phyloP scores from a whole-genome alignment of 2,113 vertebrate genomes.

The Tychaedon coryphoeus region DNA sequence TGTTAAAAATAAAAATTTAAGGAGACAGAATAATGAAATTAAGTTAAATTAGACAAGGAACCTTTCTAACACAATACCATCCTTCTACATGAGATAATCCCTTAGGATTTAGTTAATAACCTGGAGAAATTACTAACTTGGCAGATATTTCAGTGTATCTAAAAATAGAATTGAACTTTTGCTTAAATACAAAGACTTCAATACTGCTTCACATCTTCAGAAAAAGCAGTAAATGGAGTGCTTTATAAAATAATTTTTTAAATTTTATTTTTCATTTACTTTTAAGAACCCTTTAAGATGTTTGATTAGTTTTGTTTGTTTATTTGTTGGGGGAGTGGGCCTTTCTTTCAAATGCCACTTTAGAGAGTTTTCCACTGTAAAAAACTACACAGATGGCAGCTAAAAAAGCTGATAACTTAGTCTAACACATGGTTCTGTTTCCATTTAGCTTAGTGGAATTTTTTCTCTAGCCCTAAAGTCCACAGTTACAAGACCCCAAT shows the following conservation, averaged over 20 bases:
- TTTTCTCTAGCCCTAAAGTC: neutral
- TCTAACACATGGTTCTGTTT: neutral
- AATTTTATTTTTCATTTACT: neutral
- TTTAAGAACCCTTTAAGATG: neutral
- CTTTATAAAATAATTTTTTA: neutral
- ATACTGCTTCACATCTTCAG: neutral
- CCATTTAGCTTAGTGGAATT: neutral
- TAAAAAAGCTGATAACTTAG: neutral
- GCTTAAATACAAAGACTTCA: neutral
- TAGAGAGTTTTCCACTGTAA: neutral
- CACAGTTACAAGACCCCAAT: neutral
- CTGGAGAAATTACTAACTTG: neutral
- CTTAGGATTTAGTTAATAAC: neutral
- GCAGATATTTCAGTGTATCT: neutral
- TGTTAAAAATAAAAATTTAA: neutral
- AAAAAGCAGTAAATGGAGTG: neutral
- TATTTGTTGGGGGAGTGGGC: accelerated
- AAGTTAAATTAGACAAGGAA: neutral
- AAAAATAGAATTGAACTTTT: neutral
- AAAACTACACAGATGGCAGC: neutral
- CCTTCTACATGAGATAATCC: neutral
- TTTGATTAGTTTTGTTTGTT: neutral
- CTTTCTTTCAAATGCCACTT: neutral
- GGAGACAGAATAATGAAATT: neutral
- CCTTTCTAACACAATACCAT: neutral